These are phyloP conservation scores for Dasypolia templi DNA, from an alignment of 2,888 invertebrate genomes.

Conservation along the genomic window DNA sequence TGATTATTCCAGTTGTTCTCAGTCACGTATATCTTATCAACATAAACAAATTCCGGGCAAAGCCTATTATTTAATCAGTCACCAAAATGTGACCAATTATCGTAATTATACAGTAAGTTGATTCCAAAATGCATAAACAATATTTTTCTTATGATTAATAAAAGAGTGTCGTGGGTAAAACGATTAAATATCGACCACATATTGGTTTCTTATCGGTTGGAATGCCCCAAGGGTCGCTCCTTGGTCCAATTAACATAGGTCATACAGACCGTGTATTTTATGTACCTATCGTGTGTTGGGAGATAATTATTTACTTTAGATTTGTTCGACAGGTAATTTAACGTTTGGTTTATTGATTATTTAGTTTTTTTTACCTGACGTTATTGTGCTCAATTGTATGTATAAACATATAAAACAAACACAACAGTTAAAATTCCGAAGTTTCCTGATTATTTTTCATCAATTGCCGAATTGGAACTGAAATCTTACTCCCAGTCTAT, in stretches of 20 bases:
- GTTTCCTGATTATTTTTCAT: background rate
- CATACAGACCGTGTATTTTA: slow-evolving; percentile 65
- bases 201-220: slow-evolving; percentile 68
- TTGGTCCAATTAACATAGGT: slow-evolving; percentile 82
- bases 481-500: background rate
- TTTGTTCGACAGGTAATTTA: slow-evolving; percentile 40
- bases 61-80: slow-evolving; percentile 20
- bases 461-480: background rate
- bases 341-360: background rate
- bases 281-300: slow-evolving; percentile 31
- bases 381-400: background rate
- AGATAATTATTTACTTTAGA: slow-evolving; percentile 25
- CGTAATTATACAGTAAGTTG: background rate
- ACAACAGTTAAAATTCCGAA: background rate
- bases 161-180: slow-evolving; percentile 48
- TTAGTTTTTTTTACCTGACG: background rate
- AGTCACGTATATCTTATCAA: slow-evolving; percentile 47
- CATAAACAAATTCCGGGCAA: slow-evolving; percentile 30
- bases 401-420: slow-evolving; percentile 1
- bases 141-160: slow-evolving; percentile 29
- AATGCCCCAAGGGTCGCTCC: slow-evolving; percentile 76
- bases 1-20: slow-evolving; percentile 22
- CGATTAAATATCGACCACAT: slow-evolving; percentile 65
- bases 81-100: slow-evolving; percentile 32
- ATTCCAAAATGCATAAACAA: slow-evolving; percentile 7